Evolutionary conservation across 1,140 invertebrate genomes (phyloP).

Genomic region (Alviniconcha marisindica): DNA sequence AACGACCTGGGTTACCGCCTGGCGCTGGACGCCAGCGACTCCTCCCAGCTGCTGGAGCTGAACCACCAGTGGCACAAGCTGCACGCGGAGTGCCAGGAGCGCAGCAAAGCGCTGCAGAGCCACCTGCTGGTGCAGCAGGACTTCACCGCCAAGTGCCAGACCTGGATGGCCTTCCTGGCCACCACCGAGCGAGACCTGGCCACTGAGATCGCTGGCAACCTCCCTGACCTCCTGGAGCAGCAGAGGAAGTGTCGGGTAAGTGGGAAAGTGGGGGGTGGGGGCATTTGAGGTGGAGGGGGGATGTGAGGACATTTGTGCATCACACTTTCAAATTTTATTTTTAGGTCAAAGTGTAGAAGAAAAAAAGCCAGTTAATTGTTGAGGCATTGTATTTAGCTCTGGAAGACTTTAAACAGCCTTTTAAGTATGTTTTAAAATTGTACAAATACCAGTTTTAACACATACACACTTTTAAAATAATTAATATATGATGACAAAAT

Average conservation of each 20-base stretch:
- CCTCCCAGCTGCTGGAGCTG: conserved; percentile 61
- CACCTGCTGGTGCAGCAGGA: conserved; percentile 68
- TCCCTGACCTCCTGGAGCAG: conserved; percentile 65
- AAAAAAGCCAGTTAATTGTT: too few relatives aligned
- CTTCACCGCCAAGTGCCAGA: conserved; percentile 71
- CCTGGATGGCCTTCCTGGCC: conserved; percentile 73
- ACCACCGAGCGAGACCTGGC: conserved; percentile 67
- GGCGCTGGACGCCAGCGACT: conserved; percentile 61
- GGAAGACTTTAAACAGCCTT: too few relatives aligned
- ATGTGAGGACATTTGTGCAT: too few relatives aligned
- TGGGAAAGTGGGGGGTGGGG: too few relatives aligned
- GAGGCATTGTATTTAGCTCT: too few relatives aligned
- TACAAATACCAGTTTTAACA: too few relatives aligned
- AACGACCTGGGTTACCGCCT: conserved; percentile 61
- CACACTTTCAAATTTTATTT: too few relatives aligned
- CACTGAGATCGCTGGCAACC: conserved; percentile 65
- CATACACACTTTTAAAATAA: too few relatives aligned
- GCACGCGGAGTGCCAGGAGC: conserved; percentile 59
- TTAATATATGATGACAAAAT: too few relatives aligned
- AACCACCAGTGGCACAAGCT: conserved; percentile 69
- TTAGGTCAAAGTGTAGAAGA: too few relatives aligned
- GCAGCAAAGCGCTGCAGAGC: conserved; percentile 62
- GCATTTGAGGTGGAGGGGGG: too few relatives aligned
- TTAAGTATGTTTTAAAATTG: too few relatives aligned
- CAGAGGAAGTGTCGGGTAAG: conserved; percentile 70